phyloP scores from a whole-genome alignment of 2,888 invertebrate species.

The Hypercompe scribonia region DNA sequence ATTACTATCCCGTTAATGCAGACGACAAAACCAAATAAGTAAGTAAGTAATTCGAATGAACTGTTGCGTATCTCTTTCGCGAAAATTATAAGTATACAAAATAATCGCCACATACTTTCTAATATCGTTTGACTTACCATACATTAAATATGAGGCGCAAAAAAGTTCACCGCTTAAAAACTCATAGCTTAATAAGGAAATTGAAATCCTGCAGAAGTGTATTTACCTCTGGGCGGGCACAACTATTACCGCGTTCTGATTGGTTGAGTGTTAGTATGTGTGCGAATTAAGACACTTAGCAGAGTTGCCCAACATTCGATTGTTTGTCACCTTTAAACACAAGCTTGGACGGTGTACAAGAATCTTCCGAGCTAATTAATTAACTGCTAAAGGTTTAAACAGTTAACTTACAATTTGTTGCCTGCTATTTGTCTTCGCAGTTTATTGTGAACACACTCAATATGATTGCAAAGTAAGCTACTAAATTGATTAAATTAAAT shows the following conservation, averaged over 20 bases:
- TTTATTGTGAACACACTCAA: not conserved
- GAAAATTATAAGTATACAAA: not conserved
- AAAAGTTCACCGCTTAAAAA: not conserved
- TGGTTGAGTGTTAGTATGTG: conserved; percentile 50
- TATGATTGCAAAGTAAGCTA: not conserved
- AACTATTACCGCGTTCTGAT: conserved; percentile 39
- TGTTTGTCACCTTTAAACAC: conserved; percentile 20
- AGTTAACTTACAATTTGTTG: conserved; percentile 19
- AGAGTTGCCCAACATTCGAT: conserved; percentile 56
- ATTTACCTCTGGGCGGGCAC: conserved; percentile 60
- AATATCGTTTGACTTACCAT: no score
- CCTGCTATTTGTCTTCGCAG: not conserved
- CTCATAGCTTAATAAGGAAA: conserved; percentile 44
- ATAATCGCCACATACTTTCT: not conserved
- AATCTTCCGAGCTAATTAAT: conserved; percentile 20
- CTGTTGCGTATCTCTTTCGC: not conserved
- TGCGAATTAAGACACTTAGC: conserved; percentile 26
- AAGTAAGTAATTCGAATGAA: not conserved
- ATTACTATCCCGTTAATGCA: no score
- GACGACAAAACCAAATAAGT: no score
- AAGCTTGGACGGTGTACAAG: conserved; percentile 18
- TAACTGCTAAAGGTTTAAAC: conserved; percentile 11
- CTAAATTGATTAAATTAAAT: no score
- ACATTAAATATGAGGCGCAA: no score
- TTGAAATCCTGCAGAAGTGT: conserved; percentile 47